A percentile compares a stretch with the other conserved stretches of the same genome.
phyloP scores from a whole-genome alignment of 2,888 invertebrate genomes.

The Drosophila nigritarsus region DNA sequence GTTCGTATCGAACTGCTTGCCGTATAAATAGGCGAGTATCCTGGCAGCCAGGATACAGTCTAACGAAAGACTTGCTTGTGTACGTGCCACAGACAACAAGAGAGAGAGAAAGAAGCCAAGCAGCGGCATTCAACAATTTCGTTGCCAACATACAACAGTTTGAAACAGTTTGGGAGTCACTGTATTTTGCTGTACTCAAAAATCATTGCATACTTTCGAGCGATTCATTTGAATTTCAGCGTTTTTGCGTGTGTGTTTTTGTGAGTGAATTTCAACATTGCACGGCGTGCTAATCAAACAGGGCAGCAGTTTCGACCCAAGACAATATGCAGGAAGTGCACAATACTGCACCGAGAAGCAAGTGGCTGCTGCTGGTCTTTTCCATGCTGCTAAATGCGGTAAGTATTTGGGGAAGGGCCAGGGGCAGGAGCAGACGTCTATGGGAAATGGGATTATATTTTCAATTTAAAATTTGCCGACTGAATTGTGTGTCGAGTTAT shows the following conservation, averaged over 20 bases:
- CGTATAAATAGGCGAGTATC: conserved; percentile 71
- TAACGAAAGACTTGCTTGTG: conserved; percentile 62
- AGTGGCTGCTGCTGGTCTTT: conserved; percentile 74
- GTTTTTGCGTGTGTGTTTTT: conserved; percentile 14
- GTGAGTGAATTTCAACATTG: conserved; percentile 13
- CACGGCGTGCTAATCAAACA: conserved; percentile 6
- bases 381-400: conserved; percentile 83
- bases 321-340: conserved; percentile 70
- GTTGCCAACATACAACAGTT: conserved; percentile 22
- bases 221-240: conserved; percentile 30
- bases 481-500: conserved; percentile 23
- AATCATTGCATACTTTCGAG: conserved; percentile 52
- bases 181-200: conserved; percentile 25
- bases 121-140: conserved; percentile 13
- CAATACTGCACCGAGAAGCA: conserved; percentile 63
- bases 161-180: conserved; percentile 48
- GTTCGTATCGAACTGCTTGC: conserved; percentile 4
- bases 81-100: conserved; percentile 38
- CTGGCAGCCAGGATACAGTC: conserved; percentile 69
- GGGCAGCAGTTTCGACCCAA: conserved; percentile 7
- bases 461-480: conserved; percentile 52
- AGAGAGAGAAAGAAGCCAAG: background rate
- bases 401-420: conserved; percentile 55
- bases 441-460: conserved; percentile 56
- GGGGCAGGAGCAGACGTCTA: too few species aligned